Base-by-base conservation (phyloP, 2,888 invertebrate genomes). In the Phalangium opilio region DNA sequence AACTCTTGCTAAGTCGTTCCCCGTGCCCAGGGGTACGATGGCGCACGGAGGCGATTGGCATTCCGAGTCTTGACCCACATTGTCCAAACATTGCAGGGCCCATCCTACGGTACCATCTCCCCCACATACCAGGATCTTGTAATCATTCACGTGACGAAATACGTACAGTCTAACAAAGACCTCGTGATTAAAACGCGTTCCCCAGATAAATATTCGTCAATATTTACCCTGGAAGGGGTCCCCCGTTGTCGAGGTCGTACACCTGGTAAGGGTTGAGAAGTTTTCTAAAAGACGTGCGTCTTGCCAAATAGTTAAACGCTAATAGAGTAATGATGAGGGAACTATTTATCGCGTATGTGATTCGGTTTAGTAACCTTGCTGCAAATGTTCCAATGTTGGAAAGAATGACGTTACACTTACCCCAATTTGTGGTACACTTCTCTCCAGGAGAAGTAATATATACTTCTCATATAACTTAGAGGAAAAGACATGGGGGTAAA, bases 181-280 rank as follows among this genome's bases (percentile, higher is more conserved):
- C 4, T 27, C 27, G 27, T 8, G 27, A 27, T 27, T 8, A 8
- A 27, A 27, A 7, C 27, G 27, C n/a, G n/a, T n/a, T 8, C 4
- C 4, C 8, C 27, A 4, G 27, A 7, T 8, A 27, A 8, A n/a
- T n/a, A n/a, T n/a, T 27, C 27, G 5, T 27, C 5, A 8, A 27
- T 27, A 38, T 73, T 73, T 68, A 89, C 89, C 98, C 98, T 53
- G 96, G 96, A 53, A 99, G 73, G 41, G 98, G 98, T 59, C 98
- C 98, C 50, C 98, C 98, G 68, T 96, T 96, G 67, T 96, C 93
- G 64, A 99, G 76, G 73, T 99, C 96, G 71, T 98, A 99, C 61
- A 99, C 96, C 75, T 99, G 98, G 74, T 96, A 98, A 47, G 98
- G 98, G 73, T 99, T 99, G 61, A 99, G 78, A 60, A 99, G 78